phyloP scores from a whole-genome alignment of 2,113 vertebrate species.

The Piliocolobus tephrosceles region DNA sequence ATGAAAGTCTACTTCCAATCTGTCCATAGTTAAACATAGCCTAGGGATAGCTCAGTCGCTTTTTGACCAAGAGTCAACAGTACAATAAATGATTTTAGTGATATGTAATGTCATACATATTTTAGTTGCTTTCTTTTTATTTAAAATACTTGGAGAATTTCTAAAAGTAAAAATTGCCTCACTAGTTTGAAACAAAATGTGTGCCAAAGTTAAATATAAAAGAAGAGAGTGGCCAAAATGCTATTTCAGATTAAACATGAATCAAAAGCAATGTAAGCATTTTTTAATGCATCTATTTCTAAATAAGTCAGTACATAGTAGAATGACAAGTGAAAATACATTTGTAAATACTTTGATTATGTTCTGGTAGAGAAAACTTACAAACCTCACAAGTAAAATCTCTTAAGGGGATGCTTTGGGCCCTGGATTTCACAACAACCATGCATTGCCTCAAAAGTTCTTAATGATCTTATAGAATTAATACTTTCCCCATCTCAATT shows the following conservation, averaged over 20 bases:
- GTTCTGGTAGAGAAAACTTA: background rate
- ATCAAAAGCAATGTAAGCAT: slow-evolving; percentile 16
- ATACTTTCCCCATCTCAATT: background rate
- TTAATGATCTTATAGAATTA: background rate
- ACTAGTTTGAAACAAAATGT: background rate
- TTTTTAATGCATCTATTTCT: background rate
- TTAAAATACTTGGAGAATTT: background rate
- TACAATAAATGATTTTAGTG: background rate
- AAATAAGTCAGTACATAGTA: background rate
- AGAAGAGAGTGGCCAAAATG: background rate
- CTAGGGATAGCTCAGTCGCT: background rate
- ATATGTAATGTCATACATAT: background rate
- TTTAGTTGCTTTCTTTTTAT: background rate
- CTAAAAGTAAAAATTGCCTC: background rate
- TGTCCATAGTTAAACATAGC: background rate
- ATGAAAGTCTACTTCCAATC: background rate
- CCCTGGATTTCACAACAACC: background rate
- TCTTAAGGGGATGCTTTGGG: background rate
- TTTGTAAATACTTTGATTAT: background rate
- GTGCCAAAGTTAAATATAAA: background rate
- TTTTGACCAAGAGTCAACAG: background rate
- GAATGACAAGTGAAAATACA: background rate
- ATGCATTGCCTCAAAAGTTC: background rate
- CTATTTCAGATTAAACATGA: background rate
- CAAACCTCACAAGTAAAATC: background rate